phyloP scores from a whole-genome alignment of 1,140 invertebrate species.

The Camponotus floridanus region DNA sequence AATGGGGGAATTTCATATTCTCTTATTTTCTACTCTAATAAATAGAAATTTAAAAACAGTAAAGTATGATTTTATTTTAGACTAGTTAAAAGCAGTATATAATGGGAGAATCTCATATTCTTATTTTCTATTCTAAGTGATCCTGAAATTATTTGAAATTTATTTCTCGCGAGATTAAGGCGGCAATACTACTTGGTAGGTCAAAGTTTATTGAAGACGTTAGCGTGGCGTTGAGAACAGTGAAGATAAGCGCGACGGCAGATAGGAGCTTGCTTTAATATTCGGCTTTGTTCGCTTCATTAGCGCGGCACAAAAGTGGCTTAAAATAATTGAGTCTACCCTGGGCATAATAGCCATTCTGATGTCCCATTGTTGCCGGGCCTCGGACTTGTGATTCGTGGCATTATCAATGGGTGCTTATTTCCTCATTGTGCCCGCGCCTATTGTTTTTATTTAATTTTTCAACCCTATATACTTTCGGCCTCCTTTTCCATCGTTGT shows the following conservation, averaged over 20 bases:
- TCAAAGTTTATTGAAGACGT: conserved; percentile 48
- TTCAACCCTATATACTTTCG: conserved; percentile 62
- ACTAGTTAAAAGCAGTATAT: neutral
- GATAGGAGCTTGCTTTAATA: conserved; percentile 78
- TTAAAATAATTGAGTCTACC: conserved; percentile 85
- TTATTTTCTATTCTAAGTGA: neutral
- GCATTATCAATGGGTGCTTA: conserved; percentile 75
- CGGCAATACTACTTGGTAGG: neutral
- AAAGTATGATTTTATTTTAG: neutral
- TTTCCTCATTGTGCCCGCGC: conserved; percentile 74
- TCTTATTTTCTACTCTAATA: neutral
- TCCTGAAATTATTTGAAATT: neutral
- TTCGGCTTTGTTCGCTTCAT: conserved; percentile 83
- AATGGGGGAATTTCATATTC: neutral
- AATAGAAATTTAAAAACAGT: too few species aligned
- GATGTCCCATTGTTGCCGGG: conserved; percentile 81
- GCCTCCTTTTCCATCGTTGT: conserved; percentile 39
- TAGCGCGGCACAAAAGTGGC: conserved; percentile 84
- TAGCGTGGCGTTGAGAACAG: conserved; percentile 33
- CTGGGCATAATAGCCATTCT: conserved; percentile 81
- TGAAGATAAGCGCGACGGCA: conserved; percentile 65
- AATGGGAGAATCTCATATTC: neutral
- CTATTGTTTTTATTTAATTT: conserved; percentile 78
- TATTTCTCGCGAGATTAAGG: neutral
- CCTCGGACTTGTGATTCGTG: conserved; percentile 76